Base-by-base conservation (phyloP, 2,797 vertebrate genomes). In the Anabas testudineus region DNA sequence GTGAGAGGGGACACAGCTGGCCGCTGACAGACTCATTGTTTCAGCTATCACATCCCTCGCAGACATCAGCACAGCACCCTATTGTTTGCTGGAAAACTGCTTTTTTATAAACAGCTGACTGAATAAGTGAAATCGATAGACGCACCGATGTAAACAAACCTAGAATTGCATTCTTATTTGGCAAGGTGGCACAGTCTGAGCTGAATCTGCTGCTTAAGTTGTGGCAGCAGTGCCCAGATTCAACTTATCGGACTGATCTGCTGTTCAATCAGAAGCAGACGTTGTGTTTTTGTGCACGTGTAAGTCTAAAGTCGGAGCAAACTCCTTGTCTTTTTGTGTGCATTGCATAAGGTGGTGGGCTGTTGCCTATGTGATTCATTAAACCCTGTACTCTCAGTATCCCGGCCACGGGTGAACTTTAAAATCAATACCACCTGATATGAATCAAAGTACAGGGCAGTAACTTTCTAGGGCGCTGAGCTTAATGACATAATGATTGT, bases 11-110 rank as follows among this genome's bases (percentile, higher is more conserved):
- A 7, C 55, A 76, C 81, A 73, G 46, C 76, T 34, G 47, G 80
- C 72, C 62, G 80, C 83, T 86, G 71, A 81, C 80, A 67, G 60
- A 21, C 64, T 67, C 54, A 82, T 80, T 91, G 37, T 82, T 84
- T 58, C 59, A 82, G 62, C 70, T 71, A 67, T 78, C 70, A 78
- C 82, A 82, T 80, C 71, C 74, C 69, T 78, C 59, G 14, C 59
- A 69, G 59, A 77, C 74, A 66, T 46, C 51, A 66, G 82, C 59
- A 78, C 73, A 83, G 65, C 34, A 66, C 10, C 42, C 62, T 53
- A 47, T 74, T 79, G 72, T 88, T 86, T 71, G 66, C 53, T 55
- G 58, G 15, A 76, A 83, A 78, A 77, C 56, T 55, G 62, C 41
- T 62, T 70, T 76, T 78, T 78, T 48, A 80, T 77, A 67, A 74